Base-by-base conservation (phyloP, 2,797 vertebrate genomes). In the Masticophis lateralis region DNA sequence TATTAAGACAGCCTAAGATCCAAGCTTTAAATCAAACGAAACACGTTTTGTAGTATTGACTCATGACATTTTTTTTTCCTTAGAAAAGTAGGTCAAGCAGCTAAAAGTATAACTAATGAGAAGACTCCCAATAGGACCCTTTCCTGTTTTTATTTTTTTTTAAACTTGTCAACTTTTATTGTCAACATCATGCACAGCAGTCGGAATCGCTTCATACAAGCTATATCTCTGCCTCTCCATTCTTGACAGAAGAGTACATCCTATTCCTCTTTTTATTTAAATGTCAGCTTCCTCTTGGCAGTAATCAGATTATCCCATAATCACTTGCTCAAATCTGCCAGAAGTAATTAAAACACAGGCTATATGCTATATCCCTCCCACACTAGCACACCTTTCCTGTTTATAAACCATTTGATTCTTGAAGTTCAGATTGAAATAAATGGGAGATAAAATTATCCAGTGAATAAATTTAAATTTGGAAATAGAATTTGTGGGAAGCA, bases 261-360 rank as follows among this genome's bases (percentile, higher is more conserved):
- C 86, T 43, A 16, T 90, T 92, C 56, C 63, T 93, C 16, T 88
- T 88, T 94, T 94, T 96, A 96, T 93, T 56, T 94, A 94, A 95
- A 94, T 92, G 93, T 91, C 90, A 95, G 79, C 47, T 95, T 90
- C 60, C 88, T 93, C 63, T 91, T 92, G 93, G 94, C 94, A 55
- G 51, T 94, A 95, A 96, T 95, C 95, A 66, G 96, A 95, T 97
- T 96, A 95, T 87, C 95, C 94, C 66, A 37, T 96, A 96, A 96
- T 94, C 47, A 95, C 93, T 93, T 95, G 95, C 95, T 95, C 94
- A 94, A 95, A 97, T 95, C 94, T 93, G 93, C 91, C 94, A 95
- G 90, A 93, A 92, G 55, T 94, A 95, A 96, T 96, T 96, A 95
- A 94, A 95, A 95, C 91, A 94, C 95, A 95, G n/a, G 32, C 25